These are phyloP conservation scores for Oncorhynchus tshawytscha DNA, from an alignment of 2,113 vertebrate genomes.

Conservation along the genomic window DNA sequence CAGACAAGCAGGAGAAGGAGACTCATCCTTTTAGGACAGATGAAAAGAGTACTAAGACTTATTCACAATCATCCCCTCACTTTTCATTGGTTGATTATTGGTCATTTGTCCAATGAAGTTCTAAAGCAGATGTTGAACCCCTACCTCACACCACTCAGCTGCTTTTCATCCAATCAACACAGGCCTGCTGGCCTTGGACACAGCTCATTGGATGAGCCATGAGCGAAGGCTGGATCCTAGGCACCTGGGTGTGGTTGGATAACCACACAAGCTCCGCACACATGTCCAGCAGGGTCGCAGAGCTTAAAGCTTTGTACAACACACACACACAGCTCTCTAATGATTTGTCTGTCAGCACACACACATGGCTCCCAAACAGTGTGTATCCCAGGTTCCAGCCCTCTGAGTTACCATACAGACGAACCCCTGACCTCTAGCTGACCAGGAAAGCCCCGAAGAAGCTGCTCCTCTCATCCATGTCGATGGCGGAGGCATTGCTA, in stretches of 20 bases:
- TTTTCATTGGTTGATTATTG: neutral
- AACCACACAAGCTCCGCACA: neutral
- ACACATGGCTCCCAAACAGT: neutral
- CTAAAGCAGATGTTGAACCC: neutral
- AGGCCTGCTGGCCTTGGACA: neutral
- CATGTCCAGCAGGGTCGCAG: neutral
- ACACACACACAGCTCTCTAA: neutral
- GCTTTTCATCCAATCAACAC: neutral
- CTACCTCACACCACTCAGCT: neutral
- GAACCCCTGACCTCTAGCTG: constrained; percentile 63
- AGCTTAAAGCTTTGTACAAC: neutral
- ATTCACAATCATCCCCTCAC: neutral
- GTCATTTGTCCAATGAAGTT: neutral
- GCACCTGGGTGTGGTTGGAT: neutral
- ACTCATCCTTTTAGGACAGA: neutral
- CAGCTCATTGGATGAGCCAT: too few species aligned
- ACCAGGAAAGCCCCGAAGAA: constrained; percentile 94
- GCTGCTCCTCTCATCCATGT: constrained; percentile 93
- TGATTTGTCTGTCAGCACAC: too few species aligned
- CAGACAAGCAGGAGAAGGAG: neutral
- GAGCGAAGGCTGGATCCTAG: neutral
- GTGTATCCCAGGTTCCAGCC: neutral
- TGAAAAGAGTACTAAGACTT: neutral
- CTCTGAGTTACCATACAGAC: neutral
- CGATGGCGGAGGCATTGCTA: constrained; percentile 84